Evolutionary conservation across 1,140 invertebrate species (phyloP), one percentile per base, ranked within the genome.

Genomic region (honey bee (Apis mellifera)): DNA sequence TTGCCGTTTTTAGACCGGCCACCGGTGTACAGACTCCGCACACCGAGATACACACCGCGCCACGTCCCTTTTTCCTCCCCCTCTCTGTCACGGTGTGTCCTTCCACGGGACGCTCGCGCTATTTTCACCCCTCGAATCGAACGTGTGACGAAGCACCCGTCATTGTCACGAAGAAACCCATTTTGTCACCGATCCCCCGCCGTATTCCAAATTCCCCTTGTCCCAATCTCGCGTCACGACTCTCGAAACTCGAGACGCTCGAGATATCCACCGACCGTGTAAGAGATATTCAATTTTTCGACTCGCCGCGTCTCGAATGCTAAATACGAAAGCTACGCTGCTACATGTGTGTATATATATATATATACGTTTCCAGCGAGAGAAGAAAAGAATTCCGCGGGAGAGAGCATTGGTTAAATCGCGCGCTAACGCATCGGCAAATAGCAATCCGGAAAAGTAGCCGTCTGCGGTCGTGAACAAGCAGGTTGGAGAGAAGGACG

Each of bases 371-470:
- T 59, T 59, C 21, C 21, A n/a, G n/a, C 12, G 11, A 26, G n/a
- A 23, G 13, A 13, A 17, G 60, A 62, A 55, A 50, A 15, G n/a
- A 50, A 52, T 84, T 76, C 32, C 42, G 13, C 32, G 71, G 57
- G 52, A 74, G 23, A 74, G 55, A 7, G 26, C 62, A 42, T 64
- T 86, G 80, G 74, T 86, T 86, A 82, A 85, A 82, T 85, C 73
- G 64, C 52, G 17, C 59, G 66, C 52, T 69, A 85, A 82, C 62
- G 78, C 84, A 85, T 85, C 75, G 75, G 85, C 66, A 83, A 86
- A 86, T 72, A 65, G 85, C 84, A 86, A 86, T 86, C 80, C 75
- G 42, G 84, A 21, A 59, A 78, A 83, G 84, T 82, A 86, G 84
- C 60, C 68, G 54, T 17, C 72, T 59, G 65, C 26, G 23, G 50